Evolutionary conservation across 1,140 invertebrate genomes (phyloP).

Genomic region (Halotydeus destructor): DNA sequence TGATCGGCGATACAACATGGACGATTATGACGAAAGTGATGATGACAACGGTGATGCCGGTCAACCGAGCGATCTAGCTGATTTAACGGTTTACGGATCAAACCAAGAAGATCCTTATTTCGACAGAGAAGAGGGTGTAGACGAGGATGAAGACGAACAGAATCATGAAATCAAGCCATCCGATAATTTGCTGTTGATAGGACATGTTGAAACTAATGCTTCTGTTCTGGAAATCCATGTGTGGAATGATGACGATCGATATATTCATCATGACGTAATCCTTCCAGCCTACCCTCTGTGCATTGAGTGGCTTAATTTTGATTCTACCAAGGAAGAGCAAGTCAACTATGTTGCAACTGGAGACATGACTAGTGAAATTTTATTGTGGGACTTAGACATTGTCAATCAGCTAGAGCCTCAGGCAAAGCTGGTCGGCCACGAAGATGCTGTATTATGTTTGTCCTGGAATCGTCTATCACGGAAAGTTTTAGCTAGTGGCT

Average conservation of each 20-base stretch:
- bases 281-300: slow-evolving; percentile 60
- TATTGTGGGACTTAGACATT: slow-evolving; percentile 86
- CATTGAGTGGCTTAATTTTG: slow-evolving; percentile 74
- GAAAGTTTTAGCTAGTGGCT: slow-evolving; percentile 74
- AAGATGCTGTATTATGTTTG: slow-evolving; percentile 68
- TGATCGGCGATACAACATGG: slow-evolving; percentile 33
- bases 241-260: slow-evolving; percentile 54
- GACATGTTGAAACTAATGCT: slow-evolving; percentile 59
- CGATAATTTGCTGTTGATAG: slow-evolving; percentile 77
- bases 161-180: slow-evolving; percentile 69
- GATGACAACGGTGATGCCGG: slow-evolving; percentile 44
- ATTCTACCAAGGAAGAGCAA: slow-evolving; percentile 36
- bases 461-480: slow-evolving; percentile 62
- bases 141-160: slow-evolving; percentile 43
- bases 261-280: slow-evolving; percentile 78
- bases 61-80: slow-evolving; percentile 22
- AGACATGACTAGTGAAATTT: slow-evolving; percentile 69
- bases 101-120: slow-evolving; percentile 34
- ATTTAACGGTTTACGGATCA: slow-evolving; percentile 30
- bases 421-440: slow-evolving; percentile 45
- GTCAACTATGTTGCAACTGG: slow-evolving; percentile 78
- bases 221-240: slow-evolving; percentile 68
- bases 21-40: slow-evolving; percentile 21
- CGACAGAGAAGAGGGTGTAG: slow-evolving; percentile 28
- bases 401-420: slow-evolving; percentile 69